Evolutionary conservation across 2,888 invertebrate genomes (phyloP), one percentile per base, ranked within the genome.

Genomic region (Hedychridium roseum): DNA sequence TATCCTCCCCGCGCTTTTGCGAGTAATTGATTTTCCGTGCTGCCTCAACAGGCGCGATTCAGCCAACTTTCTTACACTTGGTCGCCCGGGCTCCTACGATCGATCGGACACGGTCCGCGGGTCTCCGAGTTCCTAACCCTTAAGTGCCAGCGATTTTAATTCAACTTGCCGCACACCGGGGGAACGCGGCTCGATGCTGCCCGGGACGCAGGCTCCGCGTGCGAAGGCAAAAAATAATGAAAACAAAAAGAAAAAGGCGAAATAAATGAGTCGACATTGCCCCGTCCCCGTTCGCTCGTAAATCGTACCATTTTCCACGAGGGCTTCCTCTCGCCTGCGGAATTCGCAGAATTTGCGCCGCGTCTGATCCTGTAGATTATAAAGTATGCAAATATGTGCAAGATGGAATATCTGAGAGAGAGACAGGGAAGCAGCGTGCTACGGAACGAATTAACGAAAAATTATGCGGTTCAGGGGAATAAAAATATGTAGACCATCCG

Each of bases 311-410:
- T 49, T 49, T 43, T 54, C 28, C 38, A 50, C 49, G 57, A 59
- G 57, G 51, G 57, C 52, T 60, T 44, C 37, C 54, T 48, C n/a
- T n/a, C 38, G 48, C 37, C 36, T 50, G 40, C 34, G 55, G 53
- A 62, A 58, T 57, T 54, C 50, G 40, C 52, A 48, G 55, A 50
- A 57, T 63, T 60, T 47, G 36, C 49, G 42, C 20, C 21, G 37
- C 28, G 40, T 27, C 18, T 30, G 44, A 9, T 23, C 34, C 32
- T 37, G 52, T 43, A 38, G 51, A 62, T 64, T 60, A 66, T 62
- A 54, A 60, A 67, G 60, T 62, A 65, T 68, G 62, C 58, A 60
- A 69, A 64, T 68, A 64, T 61, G 57, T 46, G 51, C 40, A 51
- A 47, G 57, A 41, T 35, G 43, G 26, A 49, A 26, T 30, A 38